Evolutionary conservation across 2,888 invertebrate genomes (phyloP), one percentile per base, ranked within the genome.

Genomic region (Cosmopolites sordidus): DNA sequence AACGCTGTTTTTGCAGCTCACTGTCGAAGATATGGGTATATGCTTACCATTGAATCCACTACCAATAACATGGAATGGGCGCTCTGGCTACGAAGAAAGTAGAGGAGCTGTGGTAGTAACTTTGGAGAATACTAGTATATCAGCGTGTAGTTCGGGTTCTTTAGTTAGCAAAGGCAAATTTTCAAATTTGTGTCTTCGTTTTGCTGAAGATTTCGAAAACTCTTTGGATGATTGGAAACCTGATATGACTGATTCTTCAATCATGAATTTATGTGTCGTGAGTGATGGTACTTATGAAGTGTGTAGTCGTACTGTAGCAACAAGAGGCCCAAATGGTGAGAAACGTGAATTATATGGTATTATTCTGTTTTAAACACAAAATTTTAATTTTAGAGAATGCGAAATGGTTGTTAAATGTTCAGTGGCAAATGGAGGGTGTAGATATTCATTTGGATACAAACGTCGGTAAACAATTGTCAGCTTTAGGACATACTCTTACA

Each of bases 371-470:
- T n/a, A n/a, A n/a, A n/a, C n/a, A n/a, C 9, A 27, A 27, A 27
- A 5, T 27, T 27, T 6, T 40, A 54, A 45, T 69, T 69, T 53
- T 71, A 83, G 92, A 92, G 72, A 92, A 96, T 74, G 97, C 98
- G 2, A 97, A 98, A 71, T 99, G 98, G 98, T 84, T 97, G 67
- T 78, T 99, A 52, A 97, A 97, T 74, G 95, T 99, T 1, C 89
- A 93, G 60, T 98, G 98, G 95, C 91, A 97, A 76, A 99, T 99
- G 99, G 93, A 97, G 73, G 99, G 99, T 44, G 94, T 97, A 6
- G 96, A 96, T 69, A 94, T 97, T 60, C 94, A 97, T 72, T 76
- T 97, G 50, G 96, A 97, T 73, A 92, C 94, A 0, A 93, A 90
- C 71, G 93, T 99, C 39, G 98, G 98, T 47, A 95, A 97, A 72